Evolutionary conservation across 2,888 invertebrate genomes (phyloP), one percentile per base, ranked within the genome.

Genomic region (Spialia ferax): DNA sequence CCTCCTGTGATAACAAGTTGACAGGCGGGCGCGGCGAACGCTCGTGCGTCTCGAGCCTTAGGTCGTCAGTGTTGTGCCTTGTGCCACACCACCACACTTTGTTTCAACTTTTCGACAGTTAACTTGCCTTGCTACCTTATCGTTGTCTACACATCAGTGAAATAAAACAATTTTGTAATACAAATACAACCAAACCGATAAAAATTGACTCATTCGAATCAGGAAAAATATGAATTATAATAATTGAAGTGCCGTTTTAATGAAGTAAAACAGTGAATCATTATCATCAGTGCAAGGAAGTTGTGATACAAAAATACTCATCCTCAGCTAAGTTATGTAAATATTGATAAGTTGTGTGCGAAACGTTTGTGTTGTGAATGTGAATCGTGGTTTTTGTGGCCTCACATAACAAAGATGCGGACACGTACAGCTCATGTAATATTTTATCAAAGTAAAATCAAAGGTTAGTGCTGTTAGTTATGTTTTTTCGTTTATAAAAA

Each of bases 1-100:
- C 87, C 88, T 85, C 82, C 67, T 48, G 77, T 86, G 91, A 89
- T 89, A 88, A 89, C 81, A 80, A 84, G 86, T 87, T 80, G 85
- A 79, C 82, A 77, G 79, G 78, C 79, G 77, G 74, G 78, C 83
- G 81, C 75, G 76, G 77, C 82, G 80, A 75, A 72, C 88, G 85
- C 78, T 73, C 79, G 77, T 67, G 69, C 35, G n/a, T n/a, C 35
- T 35, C 35, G 35, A 8, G 7, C 38, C 38, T 7, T 8, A 8
- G 8, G 29, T 8, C 29, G 29, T 29, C 29, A n/a, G 32, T 6
- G 42, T 6, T 7, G 38, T 15, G n/a, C n/a, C n/a, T n/a, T 5
- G 38, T 42, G 13, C 73, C 65, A 70, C 69, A 69, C 64, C 69
- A 69, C 32, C 50, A 50, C 57, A 50, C 35, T 50, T 11, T 48